These are phyloP conservation scores for Athene noctua DNA, from an alignment of 2,113 vertebrate species.

Conservation along the genomic window DNA sequence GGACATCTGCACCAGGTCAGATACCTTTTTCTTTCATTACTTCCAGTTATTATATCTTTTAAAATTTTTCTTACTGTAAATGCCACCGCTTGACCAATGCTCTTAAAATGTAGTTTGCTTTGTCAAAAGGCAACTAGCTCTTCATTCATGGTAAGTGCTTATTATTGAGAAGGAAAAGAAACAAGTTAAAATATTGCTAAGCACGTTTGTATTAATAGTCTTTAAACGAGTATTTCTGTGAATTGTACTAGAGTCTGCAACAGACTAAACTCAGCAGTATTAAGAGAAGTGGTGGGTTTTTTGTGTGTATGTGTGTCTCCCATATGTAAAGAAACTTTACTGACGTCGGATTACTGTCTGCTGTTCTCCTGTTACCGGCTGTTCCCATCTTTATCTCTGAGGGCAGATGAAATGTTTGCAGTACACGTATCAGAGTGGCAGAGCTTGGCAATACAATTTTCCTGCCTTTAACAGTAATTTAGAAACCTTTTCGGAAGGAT, in stretches of 20 bases:
- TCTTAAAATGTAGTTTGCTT: not conserved
- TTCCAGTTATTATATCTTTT: not conserved
- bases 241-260: not conserved
- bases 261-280: not conserved
- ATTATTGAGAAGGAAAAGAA: not conserved
- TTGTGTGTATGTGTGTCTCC: not conserved
- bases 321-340: not conserved
- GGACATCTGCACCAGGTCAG: constrained; percentile 84
- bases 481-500: not conserved
- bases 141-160: not conserved
- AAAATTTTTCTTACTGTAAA: not conserved
- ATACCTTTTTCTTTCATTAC: not conserved
- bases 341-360: not conserved
- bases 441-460: not conserved
- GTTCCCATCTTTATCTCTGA: not conserved
- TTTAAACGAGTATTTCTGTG: not conserved
- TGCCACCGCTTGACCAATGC: not conserved
- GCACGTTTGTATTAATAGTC: not conserved
- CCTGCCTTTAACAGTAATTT: not conserved
- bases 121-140: not conserved
- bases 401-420: not conserved
- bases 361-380: not conserved
- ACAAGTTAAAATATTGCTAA: not conserved
- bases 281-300: not conserved
- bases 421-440: not conserved